These are phyloP conservation scores for Drosophila ironensis DNA, from an alignment of 1,140 invertebrate genomes.

Conservation along the genomic window DNA sequence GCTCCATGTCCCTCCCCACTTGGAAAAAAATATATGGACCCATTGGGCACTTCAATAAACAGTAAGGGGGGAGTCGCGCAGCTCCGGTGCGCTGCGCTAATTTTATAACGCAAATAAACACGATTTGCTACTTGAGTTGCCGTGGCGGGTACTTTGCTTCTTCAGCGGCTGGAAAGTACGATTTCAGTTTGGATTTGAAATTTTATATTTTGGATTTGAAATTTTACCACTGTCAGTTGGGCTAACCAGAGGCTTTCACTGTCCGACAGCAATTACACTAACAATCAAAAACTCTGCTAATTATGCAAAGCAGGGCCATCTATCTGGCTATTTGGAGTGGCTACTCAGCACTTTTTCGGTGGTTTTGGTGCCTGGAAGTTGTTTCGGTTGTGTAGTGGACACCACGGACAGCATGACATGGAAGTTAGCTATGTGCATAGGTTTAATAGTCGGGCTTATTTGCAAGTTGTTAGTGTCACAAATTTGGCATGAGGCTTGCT, in stretches of 20 bases:
- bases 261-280: constrained; percentile 6
- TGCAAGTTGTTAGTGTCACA: background rate
- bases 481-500: too few species aligned
- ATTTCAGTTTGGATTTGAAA: constrained; percentile 19
- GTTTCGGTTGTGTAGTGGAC: constrained; percentile 21
- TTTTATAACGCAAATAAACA: constrained; percentile 77
- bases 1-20: too few species aligned
- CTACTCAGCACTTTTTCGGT: constrained; percentile 44
- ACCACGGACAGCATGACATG: too few species aligned
- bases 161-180: constrained; percentile 49
- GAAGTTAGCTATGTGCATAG: too few species aligned
- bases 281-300: constrained; percentile 54
- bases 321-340: constrained; percentile 51
- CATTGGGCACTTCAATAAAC: too few species aligned
- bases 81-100: constrained; percentile 53
- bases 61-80: background rate
- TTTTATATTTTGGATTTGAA: constrained; percentile 6
- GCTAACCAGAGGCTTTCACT: constrained; percentile 46
- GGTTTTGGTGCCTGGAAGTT: background rate
- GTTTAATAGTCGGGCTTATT: background rate
- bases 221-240: constrained; percentile 2
- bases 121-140: constrained; percentile 73
- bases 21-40: too few species aligned
- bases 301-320: constrained; percentile 54
- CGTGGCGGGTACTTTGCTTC: constrained; percentile 36